A percentile compares a stretch with the other conserved stretches of the same genome.
Evolutionary conservation across 2,888 invertebrate genomes (phyloP).

Genomic region (Cremastinae sp.): DNA sequence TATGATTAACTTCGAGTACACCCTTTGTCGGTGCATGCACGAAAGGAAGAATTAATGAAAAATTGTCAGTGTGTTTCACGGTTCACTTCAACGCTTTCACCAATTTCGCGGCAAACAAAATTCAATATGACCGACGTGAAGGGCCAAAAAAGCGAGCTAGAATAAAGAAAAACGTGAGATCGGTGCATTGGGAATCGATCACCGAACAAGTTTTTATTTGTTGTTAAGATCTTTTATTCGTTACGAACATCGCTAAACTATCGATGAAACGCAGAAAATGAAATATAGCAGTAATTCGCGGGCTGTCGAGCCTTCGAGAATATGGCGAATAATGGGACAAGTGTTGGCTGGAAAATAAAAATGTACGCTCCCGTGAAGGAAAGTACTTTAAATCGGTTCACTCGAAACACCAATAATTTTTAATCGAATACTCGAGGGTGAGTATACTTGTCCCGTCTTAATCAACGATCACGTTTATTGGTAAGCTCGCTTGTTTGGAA

Average conservation of each 20-base stretch:
- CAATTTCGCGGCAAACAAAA: neutral
- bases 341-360: conserved; percentile 4
- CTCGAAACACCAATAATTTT: conserved; percentile 65
- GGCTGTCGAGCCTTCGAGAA: neutral
- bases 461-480: conserved; percentile 73
- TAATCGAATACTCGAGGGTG: conserved; percentile 76
- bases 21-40: neutral
- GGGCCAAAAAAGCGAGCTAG: neutral
- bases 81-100: neutral
- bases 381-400: conserved; percentile 42
- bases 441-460: conserved; percentile 72
- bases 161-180: conserved; percentile 8
- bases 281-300: conserved; percentile 9
- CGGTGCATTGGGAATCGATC: neutral
- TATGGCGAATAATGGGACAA: neutral
- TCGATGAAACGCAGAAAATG: too few species aligned
- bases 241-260: too few species aligned
- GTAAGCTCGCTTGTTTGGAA: conserved; percentile 70
- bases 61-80: neutral
- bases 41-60: conserved; percentile 3
- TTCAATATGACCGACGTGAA: conserved; percentile 2
- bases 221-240: neutral
- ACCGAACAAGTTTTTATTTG: neutral
- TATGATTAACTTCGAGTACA: conserved; percentile 40
- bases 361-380: conserved; percentile 30